A percentile compares a stretch with the other conserved stretches of the same genome.
These are phyloP conservation scores for Eupeodes luniger DNA, from an alignment of 2,888 invertebrate species.

Conservation along the genomic window DNA sequence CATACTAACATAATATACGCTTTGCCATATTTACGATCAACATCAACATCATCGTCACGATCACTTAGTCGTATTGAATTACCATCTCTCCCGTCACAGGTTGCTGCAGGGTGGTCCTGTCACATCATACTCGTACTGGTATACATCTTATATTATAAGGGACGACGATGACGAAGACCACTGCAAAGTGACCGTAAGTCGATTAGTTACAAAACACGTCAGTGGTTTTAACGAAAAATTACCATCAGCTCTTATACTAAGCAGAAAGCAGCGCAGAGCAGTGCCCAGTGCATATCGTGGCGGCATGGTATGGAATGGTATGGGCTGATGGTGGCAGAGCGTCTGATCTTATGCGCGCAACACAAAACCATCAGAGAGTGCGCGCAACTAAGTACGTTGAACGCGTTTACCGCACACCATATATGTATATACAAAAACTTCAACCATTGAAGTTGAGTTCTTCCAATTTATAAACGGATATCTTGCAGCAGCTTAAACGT, in stretches of 20 bases:
- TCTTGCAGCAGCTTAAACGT: constrained; percentile 71
- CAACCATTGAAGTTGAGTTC: constrained; percentile 19
- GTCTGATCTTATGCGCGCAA: not conserved
- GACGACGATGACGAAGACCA: constrained; percentile 59
- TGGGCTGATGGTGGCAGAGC: not conserved
- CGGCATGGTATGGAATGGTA: not conserved
- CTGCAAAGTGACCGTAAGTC: constrained; percentile 69
- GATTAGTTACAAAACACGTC: constrained; percentile 77
- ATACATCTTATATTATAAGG: constrained; percentile 45
- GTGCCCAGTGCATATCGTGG: not conserved
- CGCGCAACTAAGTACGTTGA: constrained; percentile 4
- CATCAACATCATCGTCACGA: constrained; percentile 68
- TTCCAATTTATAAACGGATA: constrained; percentile 69
- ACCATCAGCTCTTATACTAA: constrained; percentile 47
- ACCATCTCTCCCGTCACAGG: constrained; percentile 55
- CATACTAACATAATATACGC: constrained; percentile 31
- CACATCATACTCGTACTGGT: constrained; percentile 50
- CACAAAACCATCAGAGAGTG: not conserved
- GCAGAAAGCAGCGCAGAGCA: constrained; percentile 18
- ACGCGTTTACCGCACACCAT: constrained; percentile 14
- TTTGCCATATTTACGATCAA: no score
- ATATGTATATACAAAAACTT: no score
- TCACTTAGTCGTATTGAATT: constrained; percentile 75
- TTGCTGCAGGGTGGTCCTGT: constrained; percentile 74
- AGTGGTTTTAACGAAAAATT: constrained; percentile 60